phyloP scores from a whole-genome alignment of 2,888 invertebrate genomes.

The Schrankia costaestrigalis region DNA sequence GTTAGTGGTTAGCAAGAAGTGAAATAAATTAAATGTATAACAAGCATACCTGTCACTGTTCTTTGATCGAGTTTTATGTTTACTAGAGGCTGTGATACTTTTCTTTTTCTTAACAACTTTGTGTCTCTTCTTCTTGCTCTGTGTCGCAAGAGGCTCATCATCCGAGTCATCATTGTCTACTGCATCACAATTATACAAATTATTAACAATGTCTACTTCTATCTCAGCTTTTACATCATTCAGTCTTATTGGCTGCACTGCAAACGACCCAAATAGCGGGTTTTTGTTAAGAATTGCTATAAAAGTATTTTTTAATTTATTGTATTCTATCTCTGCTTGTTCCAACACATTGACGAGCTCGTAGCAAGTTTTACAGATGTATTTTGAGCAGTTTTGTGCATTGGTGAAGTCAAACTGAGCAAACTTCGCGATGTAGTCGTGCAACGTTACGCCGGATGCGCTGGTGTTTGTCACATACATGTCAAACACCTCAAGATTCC shows the following conservation, averaged over 20 bases:
- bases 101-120: constrained; percentile 60
- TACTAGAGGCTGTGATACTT: constrained; percentile 37
- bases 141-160: constrained; percentile 57
- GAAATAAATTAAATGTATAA: too few relatives aligned
- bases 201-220: constrained; percentile 16
- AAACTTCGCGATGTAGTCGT: constrained; percentile 51
- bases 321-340: constrained; percentile 62
- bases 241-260: constrained; percentile 28
- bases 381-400: constrained; percentile 39
- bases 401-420: constrained; percentile 43
- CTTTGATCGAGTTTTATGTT: constrained; percentile 35
- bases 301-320: constrained; percentile 60
- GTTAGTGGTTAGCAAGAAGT: too few relatives aligned
- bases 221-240: constrained; percentile 43
- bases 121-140: constrained; percentile 52
- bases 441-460: constrained; percentile 47
- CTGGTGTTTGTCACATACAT: constrained; percentile 44
- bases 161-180: constrained; percentile 21
- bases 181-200: constrained; percentile 25
- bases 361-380: constrained; percentile 57
- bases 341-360: constrained; percentile 65
- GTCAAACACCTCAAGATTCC: constrained; percentile 46
- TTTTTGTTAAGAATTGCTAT: constrained; percentile 64
- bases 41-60: constrained; percentile 33
- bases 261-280: constrained; percentile 51